Conservation (phyloP, 2,113 vertebrate species). For the Mormyrus iriodes region DNA sequence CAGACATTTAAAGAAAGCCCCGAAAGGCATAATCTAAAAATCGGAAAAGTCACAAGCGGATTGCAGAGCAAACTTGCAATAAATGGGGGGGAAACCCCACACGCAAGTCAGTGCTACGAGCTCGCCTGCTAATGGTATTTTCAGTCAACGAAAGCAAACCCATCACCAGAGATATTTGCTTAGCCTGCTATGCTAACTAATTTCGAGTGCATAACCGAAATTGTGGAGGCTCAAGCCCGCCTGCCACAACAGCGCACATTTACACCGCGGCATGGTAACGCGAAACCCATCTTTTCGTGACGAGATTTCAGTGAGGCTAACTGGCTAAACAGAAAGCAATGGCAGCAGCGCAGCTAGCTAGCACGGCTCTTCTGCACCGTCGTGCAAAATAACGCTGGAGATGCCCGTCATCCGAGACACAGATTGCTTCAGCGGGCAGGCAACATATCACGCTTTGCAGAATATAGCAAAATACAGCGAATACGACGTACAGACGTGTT, state of each 20-base stretch:
- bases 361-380: neutral
- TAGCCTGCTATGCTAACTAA: neutral
- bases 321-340: neutral
- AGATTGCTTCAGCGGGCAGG: neutral
- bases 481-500: conserved; percentile 32
- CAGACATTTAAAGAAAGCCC: neutral
- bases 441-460: neutral
- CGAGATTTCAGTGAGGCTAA: neutral
- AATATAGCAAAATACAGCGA: neutral
- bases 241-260: neutral
- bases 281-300: neutral
- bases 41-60: neutral
- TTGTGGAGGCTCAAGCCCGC: neutral
- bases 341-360: conserved; percentile 2
- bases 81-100: neutral
- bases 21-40: neutral
- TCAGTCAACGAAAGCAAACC: neutral
- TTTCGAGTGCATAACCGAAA: neutral
- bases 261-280: neutral
- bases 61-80: neutral
- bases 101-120: neutral
- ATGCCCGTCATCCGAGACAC: neutral
- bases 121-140: neutral
- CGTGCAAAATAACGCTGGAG: neutral
- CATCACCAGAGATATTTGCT: neutral